These are phyloP conservation scores for Scytalopus superciliaris DNA, from an alignment of 2,113 vertebrate genomes.

Conservation along the genomic window DNA sequence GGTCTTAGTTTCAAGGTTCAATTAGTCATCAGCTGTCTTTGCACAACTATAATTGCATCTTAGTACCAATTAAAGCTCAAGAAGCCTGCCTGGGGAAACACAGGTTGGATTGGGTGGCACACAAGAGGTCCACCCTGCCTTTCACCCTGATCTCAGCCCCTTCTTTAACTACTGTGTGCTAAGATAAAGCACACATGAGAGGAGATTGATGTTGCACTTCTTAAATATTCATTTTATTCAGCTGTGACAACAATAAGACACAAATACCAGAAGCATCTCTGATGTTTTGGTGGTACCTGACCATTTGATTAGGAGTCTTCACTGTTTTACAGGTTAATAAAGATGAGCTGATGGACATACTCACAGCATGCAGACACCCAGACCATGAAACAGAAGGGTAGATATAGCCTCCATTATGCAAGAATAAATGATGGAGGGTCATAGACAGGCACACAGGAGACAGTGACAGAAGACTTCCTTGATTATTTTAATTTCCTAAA, in stretches of 20 bases:
- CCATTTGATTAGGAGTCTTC: neutral
- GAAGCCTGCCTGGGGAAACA: neutral
- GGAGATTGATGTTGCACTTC: neutral
- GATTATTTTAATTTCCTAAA: constrained; percentile 69
- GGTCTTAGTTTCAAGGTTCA: neutral
- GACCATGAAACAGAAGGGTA: neutral
- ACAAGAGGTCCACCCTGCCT: no score
- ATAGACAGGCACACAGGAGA: neutral
- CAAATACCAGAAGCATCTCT: neutral
- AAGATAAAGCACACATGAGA: neutral
- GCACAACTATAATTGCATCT: neutral
- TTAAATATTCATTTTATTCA: neutral
- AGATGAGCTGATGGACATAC: neutral
- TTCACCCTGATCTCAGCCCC: neutral
- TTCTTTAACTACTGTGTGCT: neutral
- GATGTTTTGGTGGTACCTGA: neutral
- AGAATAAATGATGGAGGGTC: neutral
- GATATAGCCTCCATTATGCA: neutral
- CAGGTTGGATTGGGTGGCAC: neutral
- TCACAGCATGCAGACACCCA: neutral
- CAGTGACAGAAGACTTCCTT: constrained; percentile 22
- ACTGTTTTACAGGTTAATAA: neutral
- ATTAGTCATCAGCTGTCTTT: neutral
- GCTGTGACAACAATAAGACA: neutral
- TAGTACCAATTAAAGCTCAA: neutral